These are phyloP conservation scores for Helicoverpa assulta DNA, from an alignment of 2,888 invertebrate species.

Conservation along the genomic window DNA sequence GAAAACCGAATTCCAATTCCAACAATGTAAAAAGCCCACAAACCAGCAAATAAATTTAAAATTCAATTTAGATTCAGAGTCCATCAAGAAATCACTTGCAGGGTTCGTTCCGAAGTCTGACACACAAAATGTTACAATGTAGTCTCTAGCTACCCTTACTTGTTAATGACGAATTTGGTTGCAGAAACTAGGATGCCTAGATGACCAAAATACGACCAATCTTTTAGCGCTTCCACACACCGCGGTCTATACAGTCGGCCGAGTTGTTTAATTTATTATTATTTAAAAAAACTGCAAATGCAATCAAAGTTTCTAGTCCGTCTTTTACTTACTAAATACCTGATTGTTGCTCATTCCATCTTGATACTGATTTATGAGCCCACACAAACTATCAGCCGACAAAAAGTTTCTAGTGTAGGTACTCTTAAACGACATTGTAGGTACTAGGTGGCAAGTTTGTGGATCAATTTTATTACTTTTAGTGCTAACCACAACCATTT, in stretches of 20 bases:
- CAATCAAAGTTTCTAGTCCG: no score
- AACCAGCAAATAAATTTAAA: conserved; percentile 28
- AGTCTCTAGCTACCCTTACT: conserved; percentile 25
- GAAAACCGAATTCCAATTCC: conserved; percentile 13
- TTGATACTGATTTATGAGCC: no score
- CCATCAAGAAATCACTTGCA: conserved; percentile 26
- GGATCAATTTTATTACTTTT: conserved; percentile 54
- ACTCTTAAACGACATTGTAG: conserved; percentile 44
- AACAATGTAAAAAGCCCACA: conserved; percentile 28
- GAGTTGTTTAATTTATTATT: no score
- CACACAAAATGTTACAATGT: conserved; percentile 48
- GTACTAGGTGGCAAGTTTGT: conserved; percentile 38
- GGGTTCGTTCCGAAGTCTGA: conserved; percentile 32
- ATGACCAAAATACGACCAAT: conserved; percentile 44
- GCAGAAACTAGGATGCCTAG: conserved; percentile 29
- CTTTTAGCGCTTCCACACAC: conserved; percentile 32
- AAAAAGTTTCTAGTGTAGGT: no score
- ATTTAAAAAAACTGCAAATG: no score
- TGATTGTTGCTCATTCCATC: no score
- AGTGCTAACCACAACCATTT: conserved; percentile 31
- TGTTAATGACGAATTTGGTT: conserved; percentile 43
- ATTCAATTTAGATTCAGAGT: conserved; percentile 48
- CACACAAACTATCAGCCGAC: no score
- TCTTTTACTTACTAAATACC: no score
- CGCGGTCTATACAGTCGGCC: no score